phyloP scores from a whole-genome alignment of 1,140 invertebrate genomes.

The Brachionus rotundiformis region DNA sequence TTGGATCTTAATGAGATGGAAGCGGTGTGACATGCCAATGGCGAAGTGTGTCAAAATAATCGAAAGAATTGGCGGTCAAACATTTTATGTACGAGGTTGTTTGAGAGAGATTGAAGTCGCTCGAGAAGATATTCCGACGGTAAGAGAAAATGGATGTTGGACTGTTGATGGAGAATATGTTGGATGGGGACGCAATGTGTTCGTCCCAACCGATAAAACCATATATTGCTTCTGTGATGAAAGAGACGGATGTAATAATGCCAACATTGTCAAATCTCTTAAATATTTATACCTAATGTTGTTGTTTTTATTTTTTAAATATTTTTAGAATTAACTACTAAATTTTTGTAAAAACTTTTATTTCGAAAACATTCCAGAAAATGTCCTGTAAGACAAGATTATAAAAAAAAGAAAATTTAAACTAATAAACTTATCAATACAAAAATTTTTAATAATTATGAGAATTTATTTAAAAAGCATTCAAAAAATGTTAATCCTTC shows the following conservation, averaged over 20 bases:
- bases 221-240: constrained; percentile 52
- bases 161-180: constrained; percentile 50
- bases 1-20: constrained; percentile 51
- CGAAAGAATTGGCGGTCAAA: constrained; percentile 33
- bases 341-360: too few species aligned
- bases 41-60: constrained; percentile 52
- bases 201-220: constrained; percentile 9
- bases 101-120: constrained; percentile 47
- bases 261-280: neutral
- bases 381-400: too few species aligned
- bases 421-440: too few species aligned
- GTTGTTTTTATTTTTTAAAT: neutral
- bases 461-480: too few species aligned
- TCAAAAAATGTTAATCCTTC: too few species aligned
- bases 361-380: neutral
- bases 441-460: too few species aligned
- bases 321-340: too few species aligned
- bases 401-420: too few species aligned
- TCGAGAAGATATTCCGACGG: constrained; percentile 48
- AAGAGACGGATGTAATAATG: constrained; percentile 49
- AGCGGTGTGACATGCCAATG: constrained; percentile 43
- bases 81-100: constrained; percentile 51
- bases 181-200: constrained; percentile 40
- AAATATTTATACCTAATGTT: neutral
- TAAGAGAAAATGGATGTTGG: constrained; percentile 52